A percentile compares a stretch with the other conserved stretches of the same genome.
phyloP scores from a whole-genome alignment of 2,113 vertebrate species.

The Scortum barcoo region DNA sequence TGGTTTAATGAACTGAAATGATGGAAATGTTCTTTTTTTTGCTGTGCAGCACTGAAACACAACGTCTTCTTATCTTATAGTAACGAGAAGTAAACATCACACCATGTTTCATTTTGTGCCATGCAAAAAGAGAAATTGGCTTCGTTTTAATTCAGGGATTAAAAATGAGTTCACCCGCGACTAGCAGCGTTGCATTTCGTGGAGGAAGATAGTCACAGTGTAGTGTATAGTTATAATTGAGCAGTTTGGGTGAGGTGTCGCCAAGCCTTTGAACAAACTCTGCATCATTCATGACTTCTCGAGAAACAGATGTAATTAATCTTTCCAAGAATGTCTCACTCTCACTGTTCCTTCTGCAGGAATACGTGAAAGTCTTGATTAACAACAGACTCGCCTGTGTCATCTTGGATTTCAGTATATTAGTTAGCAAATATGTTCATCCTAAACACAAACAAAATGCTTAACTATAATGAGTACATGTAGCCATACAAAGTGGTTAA shows the following conservation, averaged over 20 bases:
- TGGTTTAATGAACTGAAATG: slow-evolving; percentile 15
- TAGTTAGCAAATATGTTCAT: not conserved
- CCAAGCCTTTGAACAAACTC: slow-evolving; percentile 17
- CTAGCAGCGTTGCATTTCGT: slow-evolving; percentile 1
- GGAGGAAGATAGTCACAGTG: slow-evolving; percentile 8
- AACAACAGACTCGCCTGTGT: not conserved
- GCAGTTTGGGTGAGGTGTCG: slow-evolving; percentile 4
- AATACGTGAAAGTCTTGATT: not conserved
- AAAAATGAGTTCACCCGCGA: slow-evolving; percentile 17
- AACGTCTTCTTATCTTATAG: slow-evolving; percentile 12
- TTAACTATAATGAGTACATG: not conserved
- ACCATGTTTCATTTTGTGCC: not conserved
- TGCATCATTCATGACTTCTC: slow-evolving; percentile 40
- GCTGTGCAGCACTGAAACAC: not conserved
- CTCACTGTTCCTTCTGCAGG: not conserved
- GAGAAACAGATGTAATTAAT: slow-evolving; percentile 30
- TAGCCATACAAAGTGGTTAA: not conserved
- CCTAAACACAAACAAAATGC: not conserved
- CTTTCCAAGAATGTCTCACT: not conserved
- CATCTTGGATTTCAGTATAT: not conserved
- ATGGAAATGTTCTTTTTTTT: not conserved
- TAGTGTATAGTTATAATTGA: slow-evolving; percentile 29
- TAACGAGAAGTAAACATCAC: slow-evolving; percentile 2
- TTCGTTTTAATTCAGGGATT: slow-evolving; percentile 40
- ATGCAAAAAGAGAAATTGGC: slow-evolving; percentile 25